These are phyloP conservation scores for Rhimphoctona megacephalus DNA, from an alignment of 2,888 invertebrate genomes.

Conservation along the genomic window DNA sequence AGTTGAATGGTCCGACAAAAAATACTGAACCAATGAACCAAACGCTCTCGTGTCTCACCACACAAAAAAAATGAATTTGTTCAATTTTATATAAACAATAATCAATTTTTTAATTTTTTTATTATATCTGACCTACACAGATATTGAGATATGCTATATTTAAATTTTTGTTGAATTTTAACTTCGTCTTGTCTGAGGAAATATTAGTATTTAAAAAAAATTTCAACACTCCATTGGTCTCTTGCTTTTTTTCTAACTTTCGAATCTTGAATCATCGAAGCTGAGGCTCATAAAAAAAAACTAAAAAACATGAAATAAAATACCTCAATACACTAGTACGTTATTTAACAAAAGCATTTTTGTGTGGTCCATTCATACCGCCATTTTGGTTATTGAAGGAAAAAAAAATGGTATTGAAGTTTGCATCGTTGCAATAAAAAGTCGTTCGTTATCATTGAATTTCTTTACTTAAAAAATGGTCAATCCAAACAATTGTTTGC, in stretches of 20 bases:
- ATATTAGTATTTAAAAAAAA: no score
- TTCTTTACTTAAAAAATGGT: neutral
- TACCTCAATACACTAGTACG: neutral
- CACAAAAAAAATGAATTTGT: neutral
- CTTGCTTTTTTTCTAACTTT: neutral
- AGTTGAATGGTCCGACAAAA: neutral
- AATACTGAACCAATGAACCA: neutral
- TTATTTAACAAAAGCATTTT: neutral
- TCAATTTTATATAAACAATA: neutral
- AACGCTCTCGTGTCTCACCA: slow-evolving; percentile 23
- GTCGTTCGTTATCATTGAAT: neutral
- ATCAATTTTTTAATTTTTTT: neutral
- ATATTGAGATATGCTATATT: neutral
- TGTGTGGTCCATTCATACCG: neutral
- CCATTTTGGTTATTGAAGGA: neutral
- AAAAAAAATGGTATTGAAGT: slow-evolving; percentile 3
- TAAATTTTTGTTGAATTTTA: neutral
- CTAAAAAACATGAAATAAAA: neutral
- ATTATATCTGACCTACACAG: neutral
- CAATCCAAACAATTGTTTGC: neutral
- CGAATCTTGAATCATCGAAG: neutral
- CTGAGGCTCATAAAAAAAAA: neutral
- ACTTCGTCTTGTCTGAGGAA: neutral
- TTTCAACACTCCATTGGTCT: no score
- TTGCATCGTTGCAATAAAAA: neutral